phyloP scores from a whole-genome alignment of 2,113 vertebrate genomes.

The Polyodon spathula region DNA sequence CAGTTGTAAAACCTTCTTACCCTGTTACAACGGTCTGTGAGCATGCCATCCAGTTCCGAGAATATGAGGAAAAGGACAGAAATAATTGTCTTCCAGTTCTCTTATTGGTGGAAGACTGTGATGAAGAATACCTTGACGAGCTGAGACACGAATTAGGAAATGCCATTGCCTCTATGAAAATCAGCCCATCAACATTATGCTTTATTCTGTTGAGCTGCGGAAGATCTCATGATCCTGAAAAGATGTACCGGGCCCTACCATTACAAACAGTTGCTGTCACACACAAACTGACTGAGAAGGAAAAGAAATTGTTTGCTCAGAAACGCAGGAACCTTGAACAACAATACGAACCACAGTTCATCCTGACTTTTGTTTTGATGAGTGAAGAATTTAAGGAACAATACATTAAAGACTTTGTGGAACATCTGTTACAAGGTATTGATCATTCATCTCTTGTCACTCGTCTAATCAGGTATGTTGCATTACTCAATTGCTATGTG shows the following conservation, averaged over 20 bases:
- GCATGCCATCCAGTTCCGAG: slow-evolving; percentile 55
- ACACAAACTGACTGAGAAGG: slow-evolving; percentile 56
- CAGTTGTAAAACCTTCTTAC: slow-evolving; percentile 51
- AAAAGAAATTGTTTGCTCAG: slow-evolving; percentile 51
- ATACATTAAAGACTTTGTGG: slow-evolving; percentile 50
- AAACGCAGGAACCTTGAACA: slow-evolving; percentile 45
- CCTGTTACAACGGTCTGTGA: slow-evolving; percentile 38
- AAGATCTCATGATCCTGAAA: slow-evolving; percentile 55
- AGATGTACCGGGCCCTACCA: slow-evolving; percentile 42
- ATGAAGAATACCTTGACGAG: slow-evolving; percentile 63
- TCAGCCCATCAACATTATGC: slow-evolving; percentile 37
- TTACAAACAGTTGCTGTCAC: slow-evolving; percentile 63
- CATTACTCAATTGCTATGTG: slow-evolving; percentile 69
- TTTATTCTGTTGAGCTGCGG: slow-evolving; percentile 67
- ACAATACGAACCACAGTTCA: slow-evolving; percentile 44
- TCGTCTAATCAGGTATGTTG: slow-evolving; percentile 53
- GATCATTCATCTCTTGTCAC: slow-evolving; percentile 42
- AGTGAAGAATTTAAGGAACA: slow-evolving; percentile 50
- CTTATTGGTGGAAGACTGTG: slow-evolving; percentile 62
- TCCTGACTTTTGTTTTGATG: slow-evolving; percentile 72
- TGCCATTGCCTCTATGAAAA: slow-evolving; percentile 42
- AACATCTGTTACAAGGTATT: slow-evolving; percentile 51
- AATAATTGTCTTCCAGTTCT: slow-evolving; percentile 58
- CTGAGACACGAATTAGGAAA: slow-evolving; percentile 47
- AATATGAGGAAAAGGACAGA: slow-evolving; percentile 59